These are phyloP conservation scores for Leptosomus discolor DNA, from an alignment of 2,113 vertebrate species.

Conservation along the genomic window DNA sequence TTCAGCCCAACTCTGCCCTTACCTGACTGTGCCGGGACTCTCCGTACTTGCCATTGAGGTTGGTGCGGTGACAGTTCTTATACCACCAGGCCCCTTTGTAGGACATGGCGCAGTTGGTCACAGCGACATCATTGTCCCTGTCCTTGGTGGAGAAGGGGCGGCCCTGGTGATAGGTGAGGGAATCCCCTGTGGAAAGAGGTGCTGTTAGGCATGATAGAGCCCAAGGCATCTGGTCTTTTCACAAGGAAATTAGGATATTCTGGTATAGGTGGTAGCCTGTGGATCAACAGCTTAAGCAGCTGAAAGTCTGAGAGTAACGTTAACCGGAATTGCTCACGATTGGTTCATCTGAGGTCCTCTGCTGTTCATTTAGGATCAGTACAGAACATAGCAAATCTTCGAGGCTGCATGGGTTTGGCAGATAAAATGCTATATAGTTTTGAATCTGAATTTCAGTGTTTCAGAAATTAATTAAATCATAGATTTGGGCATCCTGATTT, in stretches of 20 bases:
- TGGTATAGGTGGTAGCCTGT: not conserved
- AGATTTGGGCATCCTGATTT: not conserved
- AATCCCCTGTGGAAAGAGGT: conserved; percentile 83
- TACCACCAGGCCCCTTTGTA: conserved; percentile 99
- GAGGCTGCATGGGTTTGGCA: not conserved
- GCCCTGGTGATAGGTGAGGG: conserved; percentile 96
- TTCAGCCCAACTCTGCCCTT: not conserved
- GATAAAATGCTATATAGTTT: not conserved
- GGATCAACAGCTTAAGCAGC: not conserved
- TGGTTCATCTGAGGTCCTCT: conserved; percentile 2
- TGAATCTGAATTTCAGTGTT: not conserved
- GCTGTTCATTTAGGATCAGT: not conserved
- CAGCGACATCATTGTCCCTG: conserved; percentile 94
- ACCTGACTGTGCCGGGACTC: conserved; percentile 98
- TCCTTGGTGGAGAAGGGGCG: conserved; percentile 97
- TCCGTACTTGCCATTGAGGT: conserved; percentile 97
- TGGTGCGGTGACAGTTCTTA: conserved; percentile 97
- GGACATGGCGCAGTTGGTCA: conserved; percentile 96
- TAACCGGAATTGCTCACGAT: not conserved
- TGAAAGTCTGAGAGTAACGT: not conserved
- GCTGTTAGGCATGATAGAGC: not conserved
- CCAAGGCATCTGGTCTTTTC: not conserved
- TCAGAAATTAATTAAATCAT: not conserved
- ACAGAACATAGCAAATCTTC: not conserved
- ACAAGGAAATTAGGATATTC: not conserved